phyloP scores from a whole-genome alignment of 2,888 invertebrate genomes.

The Rhagophthalmus giganteus region DNA sequence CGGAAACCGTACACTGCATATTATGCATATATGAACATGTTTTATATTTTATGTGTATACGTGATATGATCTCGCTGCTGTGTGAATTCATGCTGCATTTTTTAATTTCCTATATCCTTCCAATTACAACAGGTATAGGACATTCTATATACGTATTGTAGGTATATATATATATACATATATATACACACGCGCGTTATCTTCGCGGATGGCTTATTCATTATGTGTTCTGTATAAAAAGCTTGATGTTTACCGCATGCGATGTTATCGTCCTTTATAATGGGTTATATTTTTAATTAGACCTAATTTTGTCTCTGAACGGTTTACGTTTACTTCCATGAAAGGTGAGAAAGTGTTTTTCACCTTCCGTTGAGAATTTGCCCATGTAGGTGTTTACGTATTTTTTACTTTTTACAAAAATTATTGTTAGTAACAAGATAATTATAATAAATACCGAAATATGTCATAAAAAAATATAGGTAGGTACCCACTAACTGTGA shows the following conservation, averaged over 20 bases:
- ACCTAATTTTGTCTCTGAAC: conserved; percentile 3
- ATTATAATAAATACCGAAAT: no score
- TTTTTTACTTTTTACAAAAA: neutral
- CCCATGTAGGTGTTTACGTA: neutral
- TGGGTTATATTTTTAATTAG: conserved; percentile 13
- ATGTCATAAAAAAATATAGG: no score
- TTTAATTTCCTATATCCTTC: conserved; percentile 38
- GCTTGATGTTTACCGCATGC: conserved; percentile 12
- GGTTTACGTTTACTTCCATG: neutral
- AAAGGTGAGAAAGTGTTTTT: neutral
- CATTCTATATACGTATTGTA: conserved; percentile 7
- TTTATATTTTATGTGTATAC: conserved; percentile 39
- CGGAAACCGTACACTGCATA: conserved; percentile 39
- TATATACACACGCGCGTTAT: conserved; percentile 4
- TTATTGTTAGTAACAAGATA: neutral
- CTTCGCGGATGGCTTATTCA: conserved; percentile 14
- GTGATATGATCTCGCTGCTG: conserved; percentile 35
- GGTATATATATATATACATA: conserved; percentile 3
- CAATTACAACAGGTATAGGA: conserved; percentile 22
- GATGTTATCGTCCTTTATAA: conserved; percentile 9
- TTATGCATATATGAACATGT: conserved; percentile 40
- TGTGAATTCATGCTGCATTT: conserved; percentile 34
- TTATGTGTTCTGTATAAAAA: conserved; percentile 9
- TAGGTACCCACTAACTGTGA: no score
- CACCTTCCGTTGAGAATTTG: neutral